A percentile compares a stretch with the other conserved stretches of the same genome.
Evolutionary conservation across 2,888 invertebrate genomes (phyloP).

Genomic region (Callimorpha dominula): DNA sequence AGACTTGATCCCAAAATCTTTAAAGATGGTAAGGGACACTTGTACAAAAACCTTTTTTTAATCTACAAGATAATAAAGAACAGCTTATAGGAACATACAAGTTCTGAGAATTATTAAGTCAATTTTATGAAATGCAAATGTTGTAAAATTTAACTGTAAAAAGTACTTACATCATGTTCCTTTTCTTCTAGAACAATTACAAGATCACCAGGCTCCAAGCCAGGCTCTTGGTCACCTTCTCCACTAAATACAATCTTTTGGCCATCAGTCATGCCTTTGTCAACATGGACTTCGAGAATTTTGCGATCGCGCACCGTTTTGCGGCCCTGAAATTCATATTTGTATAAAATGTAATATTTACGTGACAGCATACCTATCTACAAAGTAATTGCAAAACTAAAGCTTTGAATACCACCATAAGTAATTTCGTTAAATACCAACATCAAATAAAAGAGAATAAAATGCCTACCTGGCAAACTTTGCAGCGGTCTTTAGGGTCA

Average conservation of each 20-base stretch:
- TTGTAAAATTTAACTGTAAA: not conserved
- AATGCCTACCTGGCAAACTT: slow-evolving; percentile 90
- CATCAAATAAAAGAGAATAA: not conserved
- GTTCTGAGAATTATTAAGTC: too few species aligned
- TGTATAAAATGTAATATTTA: not conserved
- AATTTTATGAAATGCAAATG: too few species aligned
- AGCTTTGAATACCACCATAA: not conserved
- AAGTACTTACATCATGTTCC: slow-evolving; percentile 89
- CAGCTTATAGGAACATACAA: too few species aligned
- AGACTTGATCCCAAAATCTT: too few species aligned
- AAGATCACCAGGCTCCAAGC: slow-evolving; percentile 97
- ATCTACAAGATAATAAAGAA: too few species aligned
- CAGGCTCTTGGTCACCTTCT: slow-evolving; percentile 99
- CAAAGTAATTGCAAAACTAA: not conserved
- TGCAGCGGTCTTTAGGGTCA: slow-evolving; percentile 97
- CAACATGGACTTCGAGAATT: slow-evolving; percentile 97
- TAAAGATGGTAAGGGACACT: too few species aligned
- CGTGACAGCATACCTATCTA: not conserved
- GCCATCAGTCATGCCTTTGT: slow-evolving; percentile 97
- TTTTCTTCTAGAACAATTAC: slow-evolving; percentile 98
- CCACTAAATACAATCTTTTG: slow-evolving; percentile 97
- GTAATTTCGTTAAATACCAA: not conserved
- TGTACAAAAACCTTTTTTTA: too few species aligned
- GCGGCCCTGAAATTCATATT: slow-evolving; percentile 86
- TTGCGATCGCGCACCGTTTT: slow-evolving; percentile 96